These are phyloP conservation scores for Triplophysa siluroides DNA, from an alignment of 2,113 vertebrate genomes.

Conservation along the genomic window DNA sequence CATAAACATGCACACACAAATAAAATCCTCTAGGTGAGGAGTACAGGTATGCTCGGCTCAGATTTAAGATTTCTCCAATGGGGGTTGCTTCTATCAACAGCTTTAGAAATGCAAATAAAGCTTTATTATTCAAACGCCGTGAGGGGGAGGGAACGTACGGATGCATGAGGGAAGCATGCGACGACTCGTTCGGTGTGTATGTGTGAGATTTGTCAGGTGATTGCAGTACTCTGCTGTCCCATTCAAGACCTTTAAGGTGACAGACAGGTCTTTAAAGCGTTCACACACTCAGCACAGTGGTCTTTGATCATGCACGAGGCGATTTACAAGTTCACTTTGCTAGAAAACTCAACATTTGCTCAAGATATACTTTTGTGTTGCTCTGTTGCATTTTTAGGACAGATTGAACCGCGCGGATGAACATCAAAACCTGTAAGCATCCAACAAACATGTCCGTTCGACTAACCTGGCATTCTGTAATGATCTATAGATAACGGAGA, in stretches of 20 bases:
- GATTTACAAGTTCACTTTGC: not conserved
- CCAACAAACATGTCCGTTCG: not conserved
- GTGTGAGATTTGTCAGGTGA: slow-evolving; percentile 37
- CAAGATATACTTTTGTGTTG: not conserved
- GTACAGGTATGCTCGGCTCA: slow-evolving; percentile 47
- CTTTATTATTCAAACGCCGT: slow-evolving; percentile 42
- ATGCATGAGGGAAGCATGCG: slow-evolving; percentile 45
- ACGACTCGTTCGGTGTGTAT: slow-evolving; percentile 39
- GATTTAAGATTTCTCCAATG: slow-evolving; percentile 49
- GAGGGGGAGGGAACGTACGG: slow-evolving; percentile 43
- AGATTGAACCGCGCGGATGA: not conserved
- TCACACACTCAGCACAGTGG: not conserved
- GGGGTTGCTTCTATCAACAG: slow-evolving; percentile 43
- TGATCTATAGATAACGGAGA: not conserved
- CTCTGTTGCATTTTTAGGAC: not conserved
- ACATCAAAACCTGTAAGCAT: not conserved
- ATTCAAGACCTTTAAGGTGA: not conserved
- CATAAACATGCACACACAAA: slow-evolving; percentile 10
- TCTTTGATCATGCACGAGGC: slow-evolving; percentile 17
- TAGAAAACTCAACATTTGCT: not conserved
- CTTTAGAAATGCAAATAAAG: slow-evolving; percentile 56
- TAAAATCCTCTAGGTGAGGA: not conserved
- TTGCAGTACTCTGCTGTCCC: not conserved
- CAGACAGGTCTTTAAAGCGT: not conserved
- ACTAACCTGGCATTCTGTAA: not conserved